Conservation (phyloP, 2,113 vertebrate genomes). For the Hydrolagus affinis region DNA sequence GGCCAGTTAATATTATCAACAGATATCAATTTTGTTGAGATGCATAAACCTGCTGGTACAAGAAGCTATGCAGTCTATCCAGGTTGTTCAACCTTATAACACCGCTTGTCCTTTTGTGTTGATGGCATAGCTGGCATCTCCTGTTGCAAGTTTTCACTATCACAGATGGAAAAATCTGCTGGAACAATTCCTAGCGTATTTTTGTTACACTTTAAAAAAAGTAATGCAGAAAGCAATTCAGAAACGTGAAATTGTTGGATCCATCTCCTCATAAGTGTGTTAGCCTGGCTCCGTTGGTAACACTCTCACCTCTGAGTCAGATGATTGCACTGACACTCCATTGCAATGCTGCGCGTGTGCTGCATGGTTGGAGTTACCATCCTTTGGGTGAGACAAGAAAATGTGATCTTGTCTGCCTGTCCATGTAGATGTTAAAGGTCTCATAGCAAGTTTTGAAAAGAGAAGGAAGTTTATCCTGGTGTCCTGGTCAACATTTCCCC, state of each 20-base stretch:
- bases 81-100: background rate
- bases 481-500: no score
- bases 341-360: no score
- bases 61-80: background rate
- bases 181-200: background rate
- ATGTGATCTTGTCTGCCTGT: no score
- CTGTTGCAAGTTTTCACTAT: background rate
- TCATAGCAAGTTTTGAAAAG: no score
- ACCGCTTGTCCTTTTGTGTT: background rate
- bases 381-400: no score
- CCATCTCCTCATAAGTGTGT: background rate
- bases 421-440: no score
- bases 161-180: background rate
- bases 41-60: background rate
- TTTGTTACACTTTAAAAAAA: background rate
- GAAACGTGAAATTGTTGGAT: background rate
- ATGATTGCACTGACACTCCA: no score
- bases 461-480: no score
- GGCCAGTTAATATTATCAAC: constrained; percentile 7
- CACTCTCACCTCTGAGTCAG: no score
- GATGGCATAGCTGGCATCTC: constrained; percentile 13
- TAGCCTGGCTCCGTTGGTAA: no score
- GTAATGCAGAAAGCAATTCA: background rate
- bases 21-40: background rate
- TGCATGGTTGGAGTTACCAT: no score